Conservation (phyloP, 2,113 vertebrate genomes). For the Irena cyanogastra region DNA sequence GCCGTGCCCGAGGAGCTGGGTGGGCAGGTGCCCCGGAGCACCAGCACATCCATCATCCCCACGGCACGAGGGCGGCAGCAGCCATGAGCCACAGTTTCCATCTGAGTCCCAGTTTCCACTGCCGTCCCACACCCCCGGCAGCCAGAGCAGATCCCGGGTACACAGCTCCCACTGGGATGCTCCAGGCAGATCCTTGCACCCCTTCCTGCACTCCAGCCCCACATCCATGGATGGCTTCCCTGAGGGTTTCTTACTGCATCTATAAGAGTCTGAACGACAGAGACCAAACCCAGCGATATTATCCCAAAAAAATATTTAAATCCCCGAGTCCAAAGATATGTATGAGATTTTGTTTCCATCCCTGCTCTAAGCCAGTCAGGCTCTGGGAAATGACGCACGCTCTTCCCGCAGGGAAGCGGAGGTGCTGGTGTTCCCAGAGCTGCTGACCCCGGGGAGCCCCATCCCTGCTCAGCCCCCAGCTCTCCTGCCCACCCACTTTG, state of each 20-base stretch:
- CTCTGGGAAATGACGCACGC: background rate
- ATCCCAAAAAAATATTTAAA: background rate
- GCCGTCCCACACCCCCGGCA: background rate
- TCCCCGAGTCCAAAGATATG: background rate
- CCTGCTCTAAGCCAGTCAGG: background rate
- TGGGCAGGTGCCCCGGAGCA: background rate
- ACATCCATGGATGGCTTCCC: accelerated
- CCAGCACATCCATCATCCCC: background rate
- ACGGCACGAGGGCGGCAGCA: background rate
- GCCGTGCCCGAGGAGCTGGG: background rate
- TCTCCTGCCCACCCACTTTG: background rate
- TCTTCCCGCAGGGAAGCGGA: background rate
- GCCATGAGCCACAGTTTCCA: conserved; percentile 10
- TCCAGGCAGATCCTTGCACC: background rate
- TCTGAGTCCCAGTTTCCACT: background rate
- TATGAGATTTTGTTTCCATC: background rate
- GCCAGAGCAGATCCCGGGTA: background rate
- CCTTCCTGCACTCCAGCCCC: background rate
- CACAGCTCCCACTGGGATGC: background rate
- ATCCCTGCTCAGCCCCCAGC: background rate
- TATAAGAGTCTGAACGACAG: background rate
- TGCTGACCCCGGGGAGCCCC: background rate
- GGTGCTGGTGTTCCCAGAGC: background rate
- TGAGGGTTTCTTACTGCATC: accelerated
- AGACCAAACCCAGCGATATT: background rate